Evolutionary conservation across 2,113 vertebrate species (phyloP).

Genomic region (Clarias macrocephalus): DNA sequence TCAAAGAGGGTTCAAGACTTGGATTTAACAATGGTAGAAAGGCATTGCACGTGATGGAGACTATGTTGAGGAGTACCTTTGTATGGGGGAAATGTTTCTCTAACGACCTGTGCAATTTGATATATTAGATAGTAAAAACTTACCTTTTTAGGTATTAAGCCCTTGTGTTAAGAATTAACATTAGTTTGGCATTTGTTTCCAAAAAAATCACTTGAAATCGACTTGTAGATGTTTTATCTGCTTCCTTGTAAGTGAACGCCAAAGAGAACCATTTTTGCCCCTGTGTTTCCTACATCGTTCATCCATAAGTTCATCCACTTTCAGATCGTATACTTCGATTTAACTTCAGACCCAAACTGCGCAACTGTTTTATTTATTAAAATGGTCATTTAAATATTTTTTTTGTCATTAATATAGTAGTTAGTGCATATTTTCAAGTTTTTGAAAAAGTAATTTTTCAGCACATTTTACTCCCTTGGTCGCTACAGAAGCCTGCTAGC

Average conservation of each 20-base stretch:
- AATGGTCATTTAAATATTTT: background rate
- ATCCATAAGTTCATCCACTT: background rate
- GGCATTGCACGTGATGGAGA: too few species aligned
- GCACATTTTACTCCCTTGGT: background rate
- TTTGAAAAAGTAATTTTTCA: background rate
- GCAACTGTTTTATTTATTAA: background rate
- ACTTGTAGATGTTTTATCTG: background rate
- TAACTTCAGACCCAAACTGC: too few species aligned
- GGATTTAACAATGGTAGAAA: too few species aligned
- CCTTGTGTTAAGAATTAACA: background rate
- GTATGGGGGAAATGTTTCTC: too few species aligned
- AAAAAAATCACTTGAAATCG: background rate
- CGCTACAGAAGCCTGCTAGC: background rate
- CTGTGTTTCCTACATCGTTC: background rate
- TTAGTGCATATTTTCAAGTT: background rate
- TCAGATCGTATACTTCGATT: background rate
- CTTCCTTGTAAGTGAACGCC: background rate
- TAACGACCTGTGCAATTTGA: too few species aligned
- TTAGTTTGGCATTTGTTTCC: background rate
- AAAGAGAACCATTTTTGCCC: background rate
- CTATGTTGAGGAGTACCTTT: too few species aligned
- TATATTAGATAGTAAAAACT: too few species aligned
- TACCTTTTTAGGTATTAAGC: too few species aligned
- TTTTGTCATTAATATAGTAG: background rate
- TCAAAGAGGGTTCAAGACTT: too few species aligned